Evolutionary conservation across 2,797 vertebrate species (phyloP).

Genomic region (Mallotus villosus): DNA sequence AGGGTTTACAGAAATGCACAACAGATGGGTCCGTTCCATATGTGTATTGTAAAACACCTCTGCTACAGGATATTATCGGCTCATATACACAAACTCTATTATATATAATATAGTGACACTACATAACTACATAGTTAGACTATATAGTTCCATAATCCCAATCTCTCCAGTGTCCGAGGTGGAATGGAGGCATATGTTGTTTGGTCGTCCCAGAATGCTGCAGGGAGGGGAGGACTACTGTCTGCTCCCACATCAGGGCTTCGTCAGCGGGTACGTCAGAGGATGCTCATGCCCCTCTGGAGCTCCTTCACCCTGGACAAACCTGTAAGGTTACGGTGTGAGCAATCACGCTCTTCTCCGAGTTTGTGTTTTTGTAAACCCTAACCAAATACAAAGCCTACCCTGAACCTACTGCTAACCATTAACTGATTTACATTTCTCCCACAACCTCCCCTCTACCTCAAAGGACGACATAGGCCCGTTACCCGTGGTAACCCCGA

Average conservation of each 20-base stretch:
- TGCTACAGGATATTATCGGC: too few relatives aligned
- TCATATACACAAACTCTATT: background rate
- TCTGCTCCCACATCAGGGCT: slow-evolving; percentile 67
- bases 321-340: slow-evolving; percentile 47
- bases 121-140: too few relatives aligned
- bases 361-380: background rate
- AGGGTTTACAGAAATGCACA: too few relatives aligned
- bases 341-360: too few relatives aligned
- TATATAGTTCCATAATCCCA: background rate
- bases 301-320: slow-evolving; percentile 70
- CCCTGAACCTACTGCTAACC: background rate
- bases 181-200: slow-evolving; percentile 55
- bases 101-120: too few relatives aligned
- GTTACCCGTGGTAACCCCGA: slow-evolving; percentile 26
- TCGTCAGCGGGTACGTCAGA: slow-evolving; percentile 63
- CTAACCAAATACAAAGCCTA: background rate
- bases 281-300: slow-evolving; percentile 69
- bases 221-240: slow-evolving; percentile 59
- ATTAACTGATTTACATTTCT: too few relatives aligned
- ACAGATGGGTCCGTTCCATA: too few relatives aligned
- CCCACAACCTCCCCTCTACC: too few relatives aligned
- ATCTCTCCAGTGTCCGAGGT: slow-evolving; percentile 41
- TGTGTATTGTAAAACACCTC: too few relatives aligned
- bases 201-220: slow-evolving; percentile 65
- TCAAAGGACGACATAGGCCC: slow-evolving; percentile 44